phyloP scores from a whole-genome alignment of 1,140 invertebrate genomes.

The Caenorhabditis inopinata region DNA sequence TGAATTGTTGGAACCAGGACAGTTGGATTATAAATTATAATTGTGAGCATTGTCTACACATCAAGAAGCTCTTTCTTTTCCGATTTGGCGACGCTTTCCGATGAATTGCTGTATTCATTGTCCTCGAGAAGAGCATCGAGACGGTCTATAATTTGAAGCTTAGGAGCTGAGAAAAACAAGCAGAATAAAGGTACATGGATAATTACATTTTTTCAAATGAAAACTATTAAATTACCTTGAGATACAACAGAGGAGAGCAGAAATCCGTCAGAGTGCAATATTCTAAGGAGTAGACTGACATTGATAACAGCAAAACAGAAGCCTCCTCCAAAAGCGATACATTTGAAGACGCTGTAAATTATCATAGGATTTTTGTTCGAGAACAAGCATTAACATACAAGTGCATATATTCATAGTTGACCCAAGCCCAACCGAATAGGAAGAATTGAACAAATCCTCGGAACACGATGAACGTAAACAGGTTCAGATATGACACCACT shows the following conservation, averaged over 20 bases:
- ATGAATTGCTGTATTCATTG: constrained; percentile 34
- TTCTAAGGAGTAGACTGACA: constrained; percentile 28
- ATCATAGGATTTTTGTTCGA: neutral
- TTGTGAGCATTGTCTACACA: neutral
- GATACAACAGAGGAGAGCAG: neutral
- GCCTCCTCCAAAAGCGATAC: constrained; percentile 41
- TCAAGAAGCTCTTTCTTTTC: constrained; percentile 31
- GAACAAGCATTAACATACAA: neutral
- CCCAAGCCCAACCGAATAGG: constrained; percentile 40
- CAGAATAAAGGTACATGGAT: too few relatives aligned
- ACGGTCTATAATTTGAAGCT: neutral
- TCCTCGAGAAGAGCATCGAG: constrained; percentile 30
- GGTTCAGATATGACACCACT: constrained; percentile 21
- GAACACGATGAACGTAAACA: constrained; percentile 37
- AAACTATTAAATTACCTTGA: constrained; percentile 2
- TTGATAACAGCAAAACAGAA: constrained; percentile 44
- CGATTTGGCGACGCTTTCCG: neutral
- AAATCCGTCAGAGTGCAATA: constrained; percentile 36
- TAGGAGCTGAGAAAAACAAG: neutral
- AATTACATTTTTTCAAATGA: too few relatives aligned
- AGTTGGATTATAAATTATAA: neutral
- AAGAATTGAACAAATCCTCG: constrained; percentile 45
- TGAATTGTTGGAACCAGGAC: neutral
- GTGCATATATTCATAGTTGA: constrained; percentile 44
- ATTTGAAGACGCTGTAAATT: constrained; percentile 34